Base-by-base conservation (phyloP, 2,113 vertebrate species). In the Ancistrus triradiatus region DNA sequence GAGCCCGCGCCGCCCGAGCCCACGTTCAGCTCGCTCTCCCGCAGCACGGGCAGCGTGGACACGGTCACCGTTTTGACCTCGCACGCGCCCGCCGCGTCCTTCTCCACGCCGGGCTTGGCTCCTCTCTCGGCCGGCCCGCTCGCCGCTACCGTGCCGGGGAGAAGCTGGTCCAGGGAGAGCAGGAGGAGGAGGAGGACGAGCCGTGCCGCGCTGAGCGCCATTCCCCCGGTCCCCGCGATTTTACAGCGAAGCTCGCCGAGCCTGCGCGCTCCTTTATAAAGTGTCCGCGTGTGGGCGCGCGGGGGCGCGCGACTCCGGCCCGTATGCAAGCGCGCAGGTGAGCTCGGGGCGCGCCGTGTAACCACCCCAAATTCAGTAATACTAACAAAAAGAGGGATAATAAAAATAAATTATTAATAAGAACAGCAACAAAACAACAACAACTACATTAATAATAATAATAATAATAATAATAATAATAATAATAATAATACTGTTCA, bases 11-110 rank as follows among this genome's bases (percentile, higher is more conserved):
- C 89, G 68, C 86, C 87, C 49, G 86, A 79, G 56, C 40, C 82
- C 83, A 95, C 95, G 82, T 91, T 92, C 81, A 95, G 88, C 84
- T 97, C 94, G 86, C 92, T 93, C 77, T 97, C 94, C 50, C 92
- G 89, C 79, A 97, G 89, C 55, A 92, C 93, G 19, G 93, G 93
- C 84, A 97, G 87, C 43, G 94, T 96, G 70, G 95, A 98, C 55
- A 97, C 94, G 61, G 92, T 97, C 28, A 96, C 93, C 37, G 91
- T 91, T 80, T 95, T 95, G 76, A 92, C 84, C 58, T 92, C 87
- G 75, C 95, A 97, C 0, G 82, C 49, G 37, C 25, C 57, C 9
- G 25, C 24, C 15, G 40, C 7, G 59, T 81, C 81, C 78, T 74
- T 18, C 48, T 83, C 84, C 0, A 78, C 82, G 63, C 82, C 80